phyloP scores from a whole-genome alignment of 1,140 invertebrate species.

The Drosophila sproati region DNA sequence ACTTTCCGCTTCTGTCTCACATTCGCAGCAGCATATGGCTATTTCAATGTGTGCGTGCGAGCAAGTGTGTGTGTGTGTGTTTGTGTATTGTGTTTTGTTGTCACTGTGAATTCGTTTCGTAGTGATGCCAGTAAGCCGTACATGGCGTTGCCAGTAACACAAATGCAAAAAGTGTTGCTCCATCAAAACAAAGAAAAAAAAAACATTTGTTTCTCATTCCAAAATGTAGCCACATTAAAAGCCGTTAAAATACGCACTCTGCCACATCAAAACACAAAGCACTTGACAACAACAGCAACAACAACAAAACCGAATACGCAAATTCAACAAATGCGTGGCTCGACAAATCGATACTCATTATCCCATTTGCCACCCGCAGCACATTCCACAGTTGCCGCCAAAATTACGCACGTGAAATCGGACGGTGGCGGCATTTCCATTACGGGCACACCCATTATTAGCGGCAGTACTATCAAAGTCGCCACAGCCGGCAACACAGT shows the following conservation, averaged over 20 bases:
- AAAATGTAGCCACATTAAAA: conserved; percentile 63
- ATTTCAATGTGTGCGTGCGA: background rate
- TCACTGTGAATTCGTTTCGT: conserved; percentile 60
- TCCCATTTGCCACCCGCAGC: conserved; percentile 72
- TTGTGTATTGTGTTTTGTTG: conserved; percentile 64
- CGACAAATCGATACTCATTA: conserved; percentile 77
- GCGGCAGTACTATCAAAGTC: conserved; percentile 75
- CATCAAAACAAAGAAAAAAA: background rate
- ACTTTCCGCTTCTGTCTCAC: conserved; percentile 49
- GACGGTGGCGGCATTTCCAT: conserved; percentile 69
- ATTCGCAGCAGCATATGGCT: conserved; percentile 66
- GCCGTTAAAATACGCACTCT: conserved; percentile 75
- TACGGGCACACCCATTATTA: conserved; percentile 66
- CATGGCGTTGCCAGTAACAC: conserved; percentile 34
- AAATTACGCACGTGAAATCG: conserved; percentile 78
- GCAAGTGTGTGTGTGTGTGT: conserved; percentile 12
- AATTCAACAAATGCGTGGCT: conserved; percentile 66
- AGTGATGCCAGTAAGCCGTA: conserved; percentile 50
- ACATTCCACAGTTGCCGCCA: conserved; percentile 73
- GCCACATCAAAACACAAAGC: conserved; percentile 48
- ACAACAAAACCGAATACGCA: conserved; percentile 55
- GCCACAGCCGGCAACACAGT: conserved; percentile 59
- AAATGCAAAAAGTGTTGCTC: conserved; percentile 9
- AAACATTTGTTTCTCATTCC: conserved; percentile 17
- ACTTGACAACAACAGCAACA: conserved; percentile 48